Conservation (phyloP, 2,888 invertebrate genomes). For the Ashinkailepas kermadecensis region DNA sequence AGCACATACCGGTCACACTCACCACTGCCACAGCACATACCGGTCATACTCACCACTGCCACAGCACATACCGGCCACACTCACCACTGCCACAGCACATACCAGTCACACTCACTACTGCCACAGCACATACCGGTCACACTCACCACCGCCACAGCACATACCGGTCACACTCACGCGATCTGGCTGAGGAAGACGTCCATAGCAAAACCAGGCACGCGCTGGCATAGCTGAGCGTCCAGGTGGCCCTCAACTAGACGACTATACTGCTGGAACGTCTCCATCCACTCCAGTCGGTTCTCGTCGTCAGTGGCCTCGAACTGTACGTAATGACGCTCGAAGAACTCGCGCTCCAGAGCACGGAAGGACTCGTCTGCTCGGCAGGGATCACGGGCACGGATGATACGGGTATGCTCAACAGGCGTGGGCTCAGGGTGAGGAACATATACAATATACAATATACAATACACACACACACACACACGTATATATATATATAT, state of each 20-base stretch:
- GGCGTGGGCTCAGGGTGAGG: too few species aligned
- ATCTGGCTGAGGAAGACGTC: neutral
- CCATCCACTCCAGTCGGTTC: constrained; percentile 18
- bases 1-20: neutral
- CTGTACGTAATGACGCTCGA: neutral
- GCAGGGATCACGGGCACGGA: neutral
- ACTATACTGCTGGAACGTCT: neutral
- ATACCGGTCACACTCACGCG: neutral
- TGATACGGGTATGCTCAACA: too few species aligned
- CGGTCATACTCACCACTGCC: neutral
- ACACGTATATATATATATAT: too few species aligned
- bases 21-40: neutral
- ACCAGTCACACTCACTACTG: too few species aligned
- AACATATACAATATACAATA: too few species aligned
- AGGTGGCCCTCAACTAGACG: constrained; percentile 4
- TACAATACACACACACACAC: too few species aligned
- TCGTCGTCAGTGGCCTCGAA: neutral
- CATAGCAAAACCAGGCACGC: neutral
- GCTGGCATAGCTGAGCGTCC: neutral
- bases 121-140: too few species aligned
- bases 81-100: too few species aligned
- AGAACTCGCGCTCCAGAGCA: neutral
- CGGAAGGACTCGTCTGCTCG: neutral
- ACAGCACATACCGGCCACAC: too few species aligned
- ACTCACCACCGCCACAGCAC: too few species aligned